Percentiles rank a stretch among this genome's conserved stretches.
phyloP scores from a whole-genome alignment of 2,113 vertebrate species.

The Chamaetylas fuelleborni region DNA sequence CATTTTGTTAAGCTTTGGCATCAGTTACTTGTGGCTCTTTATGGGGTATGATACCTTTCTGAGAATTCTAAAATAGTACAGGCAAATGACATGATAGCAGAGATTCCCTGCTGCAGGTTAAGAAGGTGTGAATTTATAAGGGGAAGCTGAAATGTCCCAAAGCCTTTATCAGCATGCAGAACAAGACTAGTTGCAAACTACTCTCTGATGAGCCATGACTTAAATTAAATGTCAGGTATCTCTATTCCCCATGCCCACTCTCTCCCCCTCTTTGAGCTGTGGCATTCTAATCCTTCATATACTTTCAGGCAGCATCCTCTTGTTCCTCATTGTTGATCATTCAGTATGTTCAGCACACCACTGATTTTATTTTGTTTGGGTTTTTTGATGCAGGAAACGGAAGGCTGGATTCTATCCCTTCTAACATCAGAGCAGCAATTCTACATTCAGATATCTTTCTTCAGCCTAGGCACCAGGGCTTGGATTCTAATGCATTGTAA shows the following conservation, averaged over 20 bases:
- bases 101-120: background rate
- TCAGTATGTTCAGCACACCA: background rate
- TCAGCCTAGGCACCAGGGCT: constrained; percentile 27
- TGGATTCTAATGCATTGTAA: constrained; percentile 58
- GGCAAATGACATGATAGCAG: background rate
- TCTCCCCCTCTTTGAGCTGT: background rate
- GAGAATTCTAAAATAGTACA: background rate
- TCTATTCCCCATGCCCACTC: background rate
- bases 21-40: background rate
- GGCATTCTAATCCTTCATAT: background rate
- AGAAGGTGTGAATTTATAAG: background rate
- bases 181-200: background rate
- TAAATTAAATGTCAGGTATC: background rate
- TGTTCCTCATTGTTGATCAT: background rate
- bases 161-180: background rate
- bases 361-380: background rate
- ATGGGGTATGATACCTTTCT: background rate
- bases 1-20: background rate
- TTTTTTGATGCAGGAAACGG: constrained; percentile 84
- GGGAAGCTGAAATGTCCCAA: background rate
- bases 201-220: background rate
- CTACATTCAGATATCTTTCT: constrained; percentile 58
- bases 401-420: constrained; percentile 85
- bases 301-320: background rate
- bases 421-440: constrained; percentile 67